phyloP scores from a whole-genome alignment of 2,888 invertebrate genomes.

The Eupithecia pulchellata region DNA sequence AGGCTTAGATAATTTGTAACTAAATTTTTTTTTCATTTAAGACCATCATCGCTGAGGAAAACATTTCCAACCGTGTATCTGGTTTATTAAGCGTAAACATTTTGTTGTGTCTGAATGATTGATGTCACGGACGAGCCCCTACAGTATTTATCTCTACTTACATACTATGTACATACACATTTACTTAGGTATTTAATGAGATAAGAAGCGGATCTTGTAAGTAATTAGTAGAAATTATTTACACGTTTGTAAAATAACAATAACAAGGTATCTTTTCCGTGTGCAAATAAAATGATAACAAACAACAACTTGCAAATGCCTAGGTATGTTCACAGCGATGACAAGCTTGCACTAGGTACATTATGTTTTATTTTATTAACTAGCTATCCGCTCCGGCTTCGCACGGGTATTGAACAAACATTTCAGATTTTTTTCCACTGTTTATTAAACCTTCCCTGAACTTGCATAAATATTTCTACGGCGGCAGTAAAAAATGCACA shows the following conservation, averaged over 20 bases:
- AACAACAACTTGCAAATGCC: neutral
- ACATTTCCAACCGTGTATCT: neutral
- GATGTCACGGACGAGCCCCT: constrained; percentile 85
- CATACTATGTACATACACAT: neutral
- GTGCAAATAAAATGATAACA: neutral
- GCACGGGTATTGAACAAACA: too few species aligned
- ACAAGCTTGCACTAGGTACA: too few species aligned
- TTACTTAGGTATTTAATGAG: constrained; percentile 26
- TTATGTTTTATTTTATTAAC: too few species aligned
- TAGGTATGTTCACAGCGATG: neutral
- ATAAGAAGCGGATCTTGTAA: constrained; percentile 63
- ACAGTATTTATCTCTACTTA: constrained; percentile 60
- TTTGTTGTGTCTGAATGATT: constrained; percentile 75
- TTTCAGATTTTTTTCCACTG: too few species aligned
- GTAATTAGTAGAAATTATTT: constrained; percentile 42
- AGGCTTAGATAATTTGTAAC: too few species aligned
- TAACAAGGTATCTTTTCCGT: neutral
- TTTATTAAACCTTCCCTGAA: too few species aligned
- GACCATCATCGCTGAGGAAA: neutral
- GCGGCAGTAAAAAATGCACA: too few species aligned
- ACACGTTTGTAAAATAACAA: constrained; percentile 21
- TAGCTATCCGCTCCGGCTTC: too few species aligned
- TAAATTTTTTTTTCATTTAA: too few species aligned
- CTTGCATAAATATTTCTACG: too few species aligned
- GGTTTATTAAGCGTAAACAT: constrained; percentile 59